These are phyloP conservation scores for Sminthopsis crassicaudata DNA, from an alignment of 2,113 vertebrate genomes.

Conservation along the genomic window DNA sequence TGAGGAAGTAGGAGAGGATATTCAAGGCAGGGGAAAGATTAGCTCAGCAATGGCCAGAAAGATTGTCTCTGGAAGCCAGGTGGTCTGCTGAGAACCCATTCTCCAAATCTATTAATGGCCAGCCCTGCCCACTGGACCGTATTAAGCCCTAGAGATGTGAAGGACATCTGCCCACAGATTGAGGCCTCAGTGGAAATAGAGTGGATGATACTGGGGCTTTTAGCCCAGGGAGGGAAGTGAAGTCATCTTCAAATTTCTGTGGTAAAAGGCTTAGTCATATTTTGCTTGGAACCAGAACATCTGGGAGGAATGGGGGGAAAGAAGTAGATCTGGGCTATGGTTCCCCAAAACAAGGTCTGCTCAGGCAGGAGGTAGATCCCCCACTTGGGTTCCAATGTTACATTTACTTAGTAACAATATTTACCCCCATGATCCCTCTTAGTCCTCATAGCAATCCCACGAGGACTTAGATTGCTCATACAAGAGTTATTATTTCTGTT, in stretches of 20 bases:
- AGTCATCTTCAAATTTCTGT: too few species aligned
- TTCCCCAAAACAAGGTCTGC: background rate
- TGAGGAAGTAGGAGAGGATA: background rate
- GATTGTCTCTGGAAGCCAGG: background rate
- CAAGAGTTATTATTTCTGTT: too few species aligned
- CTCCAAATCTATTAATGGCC: background rate
- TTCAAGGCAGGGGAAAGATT: background rate
- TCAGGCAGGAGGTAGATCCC: too few species aligned
- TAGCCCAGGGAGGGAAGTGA: too few species aligned
- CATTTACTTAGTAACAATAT: too few species aligned
- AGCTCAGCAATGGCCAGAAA: background rate
- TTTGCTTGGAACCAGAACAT: background rate
- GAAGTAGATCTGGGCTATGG: background rate
- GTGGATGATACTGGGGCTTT: background rate
- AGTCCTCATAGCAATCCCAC: too few species aligned
- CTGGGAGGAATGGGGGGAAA: background rate
- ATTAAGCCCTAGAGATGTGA: background rate
- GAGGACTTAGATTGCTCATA: too few species aligned
- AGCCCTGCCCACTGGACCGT: background rate
- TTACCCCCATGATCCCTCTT: too few species aligned
- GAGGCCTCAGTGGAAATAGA: background rate
- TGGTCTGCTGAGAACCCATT: background rate
- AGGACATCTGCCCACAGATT: background rate
- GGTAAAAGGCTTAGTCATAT: background rate
- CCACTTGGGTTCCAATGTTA: too few species aligned